These are phyloP conservation scores for Canis aureus DNA, from an alignment of 2,113 vertebrate species.

Conservation along the genomic window DNA sequence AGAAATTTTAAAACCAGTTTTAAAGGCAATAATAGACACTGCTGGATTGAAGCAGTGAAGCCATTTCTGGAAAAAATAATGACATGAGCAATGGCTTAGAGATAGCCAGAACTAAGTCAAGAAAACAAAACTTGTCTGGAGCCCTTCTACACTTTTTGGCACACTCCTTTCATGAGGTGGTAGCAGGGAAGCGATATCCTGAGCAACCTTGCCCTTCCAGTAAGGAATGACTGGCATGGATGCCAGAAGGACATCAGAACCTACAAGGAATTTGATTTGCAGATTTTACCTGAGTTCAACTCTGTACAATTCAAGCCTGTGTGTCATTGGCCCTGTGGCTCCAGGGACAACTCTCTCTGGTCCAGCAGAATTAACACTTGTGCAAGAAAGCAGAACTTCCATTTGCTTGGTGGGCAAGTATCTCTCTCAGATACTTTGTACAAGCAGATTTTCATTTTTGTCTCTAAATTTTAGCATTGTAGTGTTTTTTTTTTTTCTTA, in stretches of 20 bases:
- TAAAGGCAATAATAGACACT: not conserved
- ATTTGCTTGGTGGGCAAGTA: slow-evolving; percentile 51
- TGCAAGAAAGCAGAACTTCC: slow-evolving; percentile 70
- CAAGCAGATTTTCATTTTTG: slow-evolving; percentile 74
- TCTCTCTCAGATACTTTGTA: slow-evolving; percentile 62
- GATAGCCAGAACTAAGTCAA: not conserved
- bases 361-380: not conserved
- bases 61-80: slow-evolving; percentile 17
- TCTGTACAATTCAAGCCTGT: not conserved
- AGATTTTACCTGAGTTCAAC: not conserved
- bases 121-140: not conserved
- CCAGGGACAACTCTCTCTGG: not conserved
- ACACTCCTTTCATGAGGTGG: not conserved
- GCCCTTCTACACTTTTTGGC: not conserved
- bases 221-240: not conserved
- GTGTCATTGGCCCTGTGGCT: not conserved
- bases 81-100: not conserved
- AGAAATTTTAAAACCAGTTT: not conserved
- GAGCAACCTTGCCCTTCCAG: not conserved
- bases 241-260: not conserved
- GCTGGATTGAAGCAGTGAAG: not conserved
- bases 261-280: not conserved
- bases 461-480: slow-evolving; percentile 63
- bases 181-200: not conserved
- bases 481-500: not conserved